Evolutionary conservation across 1,140 invertebrate species (phyloP), one percentile per base, ranked within the genome.

Genomic region (Pseudomyrmex pallidus): DNA sequence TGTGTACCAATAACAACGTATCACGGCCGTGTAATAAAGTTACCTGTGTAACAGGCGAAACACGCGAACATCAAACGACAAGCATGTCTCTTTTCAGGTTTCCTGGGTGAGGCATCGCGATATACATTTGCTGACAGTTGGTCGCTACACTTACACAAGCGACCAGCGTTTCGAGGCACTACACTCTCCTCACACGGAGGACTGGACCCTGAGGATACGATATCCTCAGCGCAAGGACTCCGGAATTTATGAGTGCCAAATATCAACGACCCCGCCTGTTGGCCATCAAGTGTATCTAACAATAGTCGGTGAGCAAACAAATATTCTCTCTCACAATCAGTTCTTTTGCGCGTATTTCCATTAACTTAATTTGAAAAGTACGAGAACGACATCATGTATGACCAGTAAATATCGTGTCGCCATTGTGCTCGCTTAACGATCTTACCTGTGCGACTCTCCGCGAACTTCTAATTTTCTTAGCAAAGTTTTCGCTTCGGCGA

Each of bases 231-330:
- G 95, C 7, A 95, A 95, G 66, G 96, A 97, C 92, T 96, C 96
- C 17, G 97, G 97, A 17, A 95, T 96, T 80, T 97, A 97, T 91
- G 97, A 97, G 94, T 97, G 97, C 91, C 97, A 97, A 94, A 96
- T 97, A 90, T 96, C 96, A 82, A 97, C 97, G n/a, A 97, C 96
- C 17, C 97, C 96, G 54, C 96, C 96, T 50, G 96, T 96, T 59
- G 96, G 96, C 62, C 96, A 96, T 89, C 96, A 96, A 35, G 95
- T 97, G 68, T 95, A 95, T 85, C 95, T 97, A 50, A 96, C 95
- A 83, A 96, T 97, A 85, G 96, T 97, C 70, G 96, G 97, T 97
- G 92, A 96, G 96, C 92, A 68, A 57, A 62, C 54, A 50, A 20
- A 63, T 20, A 12, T 10, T 59, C 25, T n/a, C 13, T 20, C 3